Percentiles rank a stretch among this genome's conserved stretches.
phyloP scores from a whole-genome alignment of 2,888 invertebrate genomes.

The Chrysina gloriosa region DNA sequence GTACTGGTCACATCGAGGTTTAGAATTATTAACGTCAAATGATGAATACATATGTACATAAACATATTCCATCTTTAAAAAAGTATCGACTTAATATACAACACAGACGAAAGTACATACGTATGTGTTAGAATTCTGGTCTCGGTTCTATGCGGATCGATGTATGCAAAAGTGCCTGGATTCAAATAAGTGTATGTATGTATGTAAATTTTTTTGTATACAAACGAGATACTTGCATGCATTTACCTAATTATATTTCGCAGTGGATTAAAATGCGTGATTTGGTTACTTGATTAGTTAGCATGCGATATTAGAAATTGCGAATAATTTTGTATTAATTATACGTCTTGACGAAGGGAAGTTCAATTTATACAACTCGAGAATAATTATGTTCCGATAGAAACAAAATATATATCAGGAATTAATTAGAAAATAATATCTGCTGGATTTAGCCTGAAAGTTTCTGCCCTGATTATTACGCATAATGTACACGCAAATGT shows the following conservation, averaged over 20 bases:
- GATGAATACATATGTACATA: too few species aligned
- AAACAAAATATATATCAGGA: neutral
- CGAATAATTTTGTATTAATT: slow-evolving; percentile 15
- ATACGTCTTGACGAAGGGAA: neutral
- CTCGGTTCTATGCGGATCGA: neutral
- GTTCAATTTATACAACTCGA: neutral
- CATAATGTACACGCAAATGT: neutral
- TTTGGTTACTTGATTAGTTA: slow-evolving; percentile 16
- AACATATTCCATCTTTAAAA: too few species aligned
- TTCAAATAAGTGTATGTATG: too few species aligned
- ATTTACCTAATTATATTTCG: slow-evolving; percentile 18
- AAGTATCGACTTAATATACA: too few species aligned
- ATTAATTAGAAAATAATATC: neutral
- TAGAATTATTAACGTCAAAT: too few species aligned
- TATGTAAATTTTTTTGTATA: slow-evolving; percentile 2
- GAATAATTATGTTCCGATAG: neutral
- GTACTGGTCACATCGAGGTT: too few species aligned
- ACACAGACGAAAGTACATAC: too few species aligned
- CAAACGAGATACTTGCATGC: slow-evolving; percentile 8
- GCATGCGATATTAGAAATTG: slow-evolving; percentile 26
- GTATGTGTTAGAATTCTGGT: neutral
- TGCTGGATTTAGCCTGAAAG: neutral
- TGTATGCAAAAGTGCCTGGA: neutral
- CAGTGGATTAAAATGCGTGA: slow-evolving; percentile 12
- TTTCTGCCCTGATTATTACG: neutral